A percentile compares a stretch with the other conserved stretches of the same genome.
These are phyloP conservation scores for Triplophysa dalaica DNA, from an alignment of 2,113 vertebrate genomes.

Conservation along the genomic window DNA sequence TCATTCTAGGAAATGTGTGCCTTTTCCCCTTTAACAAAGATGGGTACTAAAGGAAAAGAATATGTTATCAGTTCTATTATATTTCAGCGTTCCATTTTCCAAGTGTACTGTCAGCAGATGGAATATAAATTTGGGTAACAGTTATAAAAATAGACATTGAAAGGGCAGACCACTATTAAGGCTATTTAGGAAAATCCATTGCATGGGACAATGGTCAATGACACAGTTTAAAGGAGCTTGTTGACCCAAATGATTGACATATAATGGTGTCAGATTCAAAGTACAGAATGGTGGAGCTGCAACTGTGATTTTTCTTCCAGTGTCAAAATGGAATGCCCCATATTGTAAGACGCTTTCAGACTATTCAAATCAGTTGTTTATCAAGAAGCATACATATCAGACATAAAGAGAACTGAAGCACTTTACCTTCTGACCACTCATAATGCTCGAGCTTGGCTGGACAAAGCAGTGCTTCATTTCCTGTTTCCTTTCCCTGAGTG, in stretches of 20 bases:
- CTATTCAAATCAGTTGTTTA: not conserved
- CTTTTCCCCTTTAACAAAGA: not conserved
- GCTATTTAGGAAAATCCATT: no score
- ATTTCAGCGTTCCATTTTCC: no score
- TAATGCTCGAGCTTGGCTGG: conserved; percentile 61
- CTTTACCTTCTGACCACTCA: conserved; percentile 43
- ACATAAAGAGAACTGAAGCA: not conserved
- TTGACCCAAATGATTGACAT: no score
- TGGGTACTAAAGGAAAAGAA: not conserved
- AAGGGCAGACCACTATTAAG: no score
- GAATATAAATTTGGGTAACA: no score
- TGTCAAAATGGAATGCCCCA: not conserved
- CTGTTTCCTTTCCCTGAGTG: conserved; percentile 58
- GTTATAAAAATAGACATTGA: no score
- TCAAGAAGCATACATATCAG: conserved; percentile 14
- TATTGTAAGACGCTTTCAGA: not conserved
- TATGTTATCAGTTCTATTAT: no score
- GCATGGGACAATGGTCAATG: no score
- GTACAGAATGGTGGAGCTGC: not conserved
- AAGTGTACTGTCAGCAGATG: no score
- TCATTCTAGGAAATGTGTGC: not conserved
- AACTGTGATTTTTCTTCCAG: not conserved
- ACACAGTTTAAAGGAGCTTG: not conserved
- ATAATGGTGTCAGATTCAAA: conserved; percentile 10
- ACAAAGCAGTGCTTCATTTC: conserved; percentile 66